Conservation (phyloP, 2,888 invertebrate genomes). For the Rotaria socialis region DNA sequence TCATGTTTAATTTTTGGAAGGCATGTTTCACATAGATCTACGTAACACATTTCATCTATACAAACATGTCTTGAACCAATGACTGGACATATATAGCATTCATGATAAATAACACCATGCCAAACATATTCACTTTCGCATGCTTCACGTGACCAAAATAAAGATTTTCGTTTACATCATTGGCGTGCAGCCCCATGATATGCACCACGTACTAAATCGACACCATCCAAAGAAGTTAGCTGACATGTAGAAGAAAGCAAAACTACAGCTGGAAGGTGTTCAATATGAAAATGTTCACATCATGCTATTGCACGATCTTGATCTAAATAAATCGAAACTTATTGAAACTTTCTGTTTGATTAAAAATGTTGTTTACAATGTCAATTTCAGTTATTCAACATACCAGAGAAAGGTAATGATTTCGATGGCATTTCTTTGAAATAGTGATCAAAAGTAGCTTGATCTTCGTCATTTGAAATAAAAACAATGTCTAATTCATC, state of each 20-base stretch:
- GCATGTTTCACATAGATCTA: background rate
- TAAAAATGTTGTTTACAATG: too few species aligned
- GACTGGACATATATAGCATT: background rate
- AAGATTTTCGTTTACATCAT: background rate
- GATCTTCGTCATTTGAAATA: background rate
- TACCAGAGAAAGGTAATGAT: background rate
- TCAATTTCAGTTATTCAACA: background rate
- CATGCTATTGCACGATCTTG: background rate
- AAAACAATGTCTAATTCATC: background rate
- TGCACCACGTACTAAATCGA: background rate
- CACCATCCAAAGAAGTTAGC: background rate
- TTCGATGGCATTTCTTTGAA: conserved; percentile 23
- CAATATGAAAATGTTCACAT: background rate
- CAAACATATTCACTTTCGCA: background rate
- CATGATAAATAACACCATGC: background rate
- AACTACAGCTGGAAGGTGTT: background rate
- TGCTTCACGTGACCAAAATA: background rate
- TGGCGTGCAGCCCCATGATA: background rate
- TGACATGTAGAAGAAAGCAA: background rate
- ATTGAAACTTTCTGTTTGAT: too few species aligned
- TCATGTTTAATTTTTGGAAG: background rate
- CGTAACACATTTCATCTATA: background rate
- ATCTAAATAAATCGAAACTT: background rate
- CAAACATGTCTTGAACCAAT: background rate
- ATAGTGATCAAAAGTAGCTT: background rate